These are phyloP conservation scores for Mus musculus DNA, from an alignment of 2,113 vertebrate species.

Conservation along the genomic window GRCm39 chr8:14501501-14502000, in stretches of 20 bases:
- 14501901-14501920: neutral
- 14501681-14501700: neutral
- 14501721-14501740: neutral
- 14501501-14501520: neutral
- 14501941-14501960: neutral
- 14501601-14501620: neutral
- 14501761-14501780: neutral
- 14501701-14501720: neutral
- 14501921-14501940: neutral
- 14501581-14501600: neutral
- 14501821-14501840: too few relatives aligned
- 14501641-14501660: neutral
- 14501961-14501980: neutral
- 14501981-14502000: neutral
- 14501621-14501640: too few relatives aligned
- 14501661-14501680: neutral
- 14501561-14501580: neutral
- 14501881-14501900: neutral
- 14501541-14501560: neutral
- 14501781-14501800: neutral
- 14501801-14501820: neutral
- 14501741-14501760: neutral
- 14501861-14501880: neutral
- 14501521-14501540: too few relatives aligned
- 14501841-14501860: neutral